Base-by-base conservation (phyloP, 2,113 vertebrate species). In the Orthonyx spaldingii region DNA sequence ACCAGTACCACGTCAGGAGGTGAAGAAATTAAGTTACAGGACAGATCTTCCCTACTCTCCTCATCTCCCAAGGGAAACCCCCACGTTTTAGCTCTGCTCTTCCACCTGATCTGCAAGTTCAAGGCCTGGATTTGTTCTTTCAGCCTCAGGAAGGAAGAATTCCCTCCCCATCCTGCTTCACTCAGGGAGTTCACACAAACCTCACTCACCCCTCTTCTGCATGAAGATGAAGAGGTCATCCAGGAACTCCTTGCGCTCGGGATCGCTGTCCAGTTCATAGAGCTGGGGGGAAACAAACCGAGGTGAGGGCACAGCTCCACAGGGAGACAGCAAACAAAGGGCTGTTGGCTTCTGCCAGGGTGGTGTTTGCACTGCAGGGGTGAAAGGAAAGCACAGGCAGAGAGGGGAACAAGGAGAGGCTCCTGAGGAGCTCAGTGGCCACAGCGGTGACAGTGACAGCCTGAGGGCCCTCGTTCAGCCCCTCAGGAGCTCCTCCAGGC, bases 201-300 rank as follows among this genome's bases (percentile, higher is more conserved):
- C 16, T 42, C 80, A 98, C 98, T 98, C 90, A 99, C 99, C 99
- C 96, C 99, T 98, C 97, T 99, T 99, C 97, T 99, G 99, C 99
- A 99, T 99, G 64, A 99, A 99, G 94, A 99, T 53, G 89, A 99
- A 99, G 59, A 99, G 98, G 46, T 99, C 98, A 66, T 99, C 99
- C 47, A 99, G 98, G 97, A 99, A 99, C 57, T 99, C 99, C 60
- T 99, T 99, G 81, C 99, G 95, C 56, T 99, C 99, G 10, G 99
- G 98, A 74, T 99, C 99, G 65, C 94, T 97, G 78, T 99, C 99
- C 94, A 99, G 98, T 97, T 99, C 99, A 57, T 99, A 99, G 61
- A 99, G 98, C 99, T 99, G 97, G 16, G 37, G 63, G 74, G 42
- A 12, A 49, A 82, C 55, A 42, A 24, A 76, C 3, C 46, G 33